Percentiles rank a stretch among this genome's conserved stretches.
Conservation (phyloP, 1,140 invertebrate species). For the Goniozus legneri region DNA sequence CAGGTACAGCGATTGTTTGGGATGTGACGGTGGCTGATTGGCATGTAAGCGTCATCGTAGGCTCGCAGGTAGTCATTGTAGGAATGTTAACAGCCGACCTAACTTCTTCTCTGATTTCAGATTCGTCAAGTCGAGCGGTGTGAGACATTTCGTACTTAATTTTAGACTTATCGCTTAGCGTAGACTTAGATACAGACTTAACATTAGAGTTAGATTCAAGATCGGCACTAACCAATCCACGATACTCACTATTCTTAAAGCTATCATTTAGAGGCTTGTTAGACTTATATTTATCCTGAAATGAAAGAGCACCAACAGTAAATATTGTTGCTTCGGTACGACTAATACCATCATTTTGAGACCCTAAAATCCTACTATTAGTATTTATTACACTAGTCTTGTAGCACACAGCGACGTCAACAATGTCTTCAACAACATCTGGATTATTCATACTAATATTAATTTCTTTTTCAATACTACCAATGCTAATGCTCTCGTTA, state of each 20-base stretch:
- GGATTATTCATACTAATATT: conserved; percentile 35
- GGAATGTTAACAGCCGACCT: conserved; percentile 51
- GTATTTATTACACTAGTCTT: conserved; percentile 49
- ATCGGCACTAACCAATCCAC: conserved; percentile 21
- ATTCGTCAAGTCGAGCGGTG: conserved; percentile 35
- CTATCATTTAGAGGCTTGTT: conserved; percentile 52
- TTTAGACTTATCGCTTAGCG: conserved; percentile 44
- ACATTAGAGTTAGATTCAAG: conserved; percentile 42
- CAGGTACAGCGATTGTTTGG: conserved; percentile 54
- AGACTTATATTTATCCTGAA: conserved; percentile 55
- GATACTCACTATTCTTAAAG: conserved; percentile 38
- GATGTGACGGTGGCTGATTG: conserved; percentile 53
- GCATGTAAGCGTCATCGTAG: conserved; percentile 56
- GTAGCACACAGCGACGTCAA: conserved; percentile 42
- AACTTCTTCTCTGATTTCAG: conserved; percentile 30
- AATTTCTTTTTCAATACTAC: conserved; percentile 27
- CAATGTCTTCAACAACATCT: conserved; percentile 41
- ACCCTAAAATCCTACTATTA: conserved; percentile 48
- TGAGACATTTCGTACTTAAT: conserved; percentile 41
- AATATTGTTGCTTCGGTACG: conserved; percentile 55
- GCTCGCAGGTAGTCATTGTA: conserved; percentile 53
- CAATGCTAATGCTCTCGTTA: conserved; percentile 20
- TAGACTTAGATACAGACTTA: conserved; percentile 52
- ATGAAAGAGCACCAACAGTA: conserved; percentile 57
- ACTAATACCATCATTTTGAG: conserved; percentile 53